Conservation (phyloP, 2,797 vertebrate species). For the Enteromius mattozi region DNA sequence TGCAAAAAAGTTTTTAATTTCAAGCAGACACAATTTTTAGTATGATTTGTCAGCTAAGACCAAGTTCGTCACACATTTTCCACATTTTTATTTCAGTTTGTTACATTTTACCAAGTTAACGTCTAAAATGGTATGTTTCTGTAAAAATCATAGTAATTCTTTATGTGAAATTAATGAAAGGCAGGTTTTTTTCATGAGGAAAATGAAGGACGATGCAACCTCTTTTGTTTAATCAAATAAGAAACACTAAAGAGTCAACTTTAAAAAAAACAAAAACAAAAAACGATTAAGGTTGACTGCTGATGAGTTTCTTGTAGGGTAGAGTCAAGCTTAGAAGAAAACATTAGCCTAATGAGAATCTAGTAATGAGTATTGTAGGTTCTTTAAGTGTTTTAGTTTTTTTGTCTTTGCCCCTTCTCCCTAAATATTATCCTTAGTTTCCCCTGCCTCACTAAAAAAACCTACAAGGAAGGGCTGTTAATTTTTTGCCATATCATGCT, state of each 20-base stretch:
- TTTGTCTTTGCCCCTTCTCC: not conserved
- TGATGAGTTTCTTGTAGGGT: not conserved
- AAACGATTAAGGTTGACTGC: not conserved
- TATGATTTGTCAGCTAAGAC: not conserved
- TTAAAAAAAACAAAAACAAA: not conserved
- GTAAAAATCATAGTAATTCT: not conserved
- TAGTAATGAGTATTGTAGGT: not conserved
- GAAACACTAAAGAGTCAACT: not conserved
- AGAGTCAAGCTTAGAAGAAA: not conserved
- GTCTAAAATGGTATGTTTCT: not conserved
- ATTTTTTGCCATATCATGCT: conserved; percentile 12
- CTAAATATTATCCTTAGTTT: not conserved
- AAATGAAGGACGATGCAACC: not conserved
- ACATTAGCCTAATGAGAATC: conserved; percentile 11
- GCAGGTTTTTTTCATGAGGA: not conserved
- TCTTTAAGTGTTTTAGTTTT: not conserved
- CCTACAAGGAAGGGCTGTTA: not conserved
- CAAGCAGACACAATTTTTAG: not conserved
- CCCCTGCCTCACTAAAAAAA: not conserved
- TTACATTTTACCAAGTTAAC: not conserved
- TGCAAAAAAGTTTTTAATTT: not conserved
- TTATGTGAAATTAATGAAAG: too few relatives aligned
- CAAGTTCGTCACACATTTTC: not conserved
- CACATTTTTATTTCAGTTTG: not conserved
- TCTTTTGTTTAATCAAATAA: not conserved